These are phyloP conservation scores for Eumaeus atala DNA, from an alignment of 1,140 invertebrate species.

Conservation along the genomic window DNA sequence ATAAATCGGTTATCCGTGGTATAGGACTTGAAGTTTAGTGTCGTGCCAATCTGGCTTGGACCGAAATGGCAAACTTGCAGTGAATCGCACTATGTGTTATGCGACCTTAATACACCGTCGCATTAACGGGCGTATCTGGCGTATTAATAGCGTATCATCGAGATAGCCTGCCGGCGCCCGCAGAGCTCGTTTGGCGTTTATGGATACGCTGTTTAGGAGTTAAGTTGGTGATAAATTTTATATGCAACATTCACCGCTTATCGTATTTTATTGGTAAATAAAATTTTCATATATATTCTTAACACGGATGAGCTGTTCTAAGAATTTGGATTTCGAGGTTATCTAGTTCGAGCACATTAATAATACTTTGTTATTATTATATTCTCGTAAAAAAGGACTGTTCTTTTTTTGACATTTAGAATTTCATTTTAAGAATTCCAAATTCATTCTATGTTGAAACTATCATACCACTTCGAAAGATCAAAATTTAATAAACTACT, in stretches of 20 bases:
- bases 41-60: too few species aligned
- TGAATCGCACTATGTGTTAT: slow-evolving; percentile 21
- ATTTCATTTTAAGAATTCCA: too few species aligned
- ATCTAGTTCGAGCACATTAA: slow-evolving; percentile 2
- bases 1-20: too few species aligned
- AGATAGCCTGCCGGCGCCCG: slow-evolving; percentile 40
- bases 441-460: too few species aligned
- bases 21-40: too few species aligned
- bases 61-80: too few species aligned
- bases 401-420: too few species aligned
- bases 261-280: slow-evolving; percentile 31
- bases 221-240: slow-evolving; percentile 48
- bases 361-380: too few species aligned
- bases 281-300: slow-evolving; percentile 20
- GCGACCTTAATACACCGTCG: slow-evolving; percentile 29
- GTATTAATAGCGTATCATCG: slow-evolving; percentile 61
- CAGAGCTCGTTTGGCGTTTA: slow-evolving; percentile 37
- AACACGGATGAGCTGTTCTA: slow-evolving; percentile 21
- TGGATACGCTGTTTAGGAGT: slow-evolving; percentile 41
- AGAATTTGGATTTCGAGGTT: slow-evolving; percentile 3
- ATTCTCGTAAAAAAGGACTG: too few species aligned
- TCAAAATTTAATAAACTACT: too few species aligned
- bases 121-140: slow-evolving; percentile 45
- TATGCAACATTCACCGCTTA: slow-evolving; percentile 39
- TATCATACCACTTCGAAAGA: too few species aligned